Base-by-base conservation (phyloP, 2,888 invertebrate genomes). In the Poecilobothrus nobilitatus region DNA sequence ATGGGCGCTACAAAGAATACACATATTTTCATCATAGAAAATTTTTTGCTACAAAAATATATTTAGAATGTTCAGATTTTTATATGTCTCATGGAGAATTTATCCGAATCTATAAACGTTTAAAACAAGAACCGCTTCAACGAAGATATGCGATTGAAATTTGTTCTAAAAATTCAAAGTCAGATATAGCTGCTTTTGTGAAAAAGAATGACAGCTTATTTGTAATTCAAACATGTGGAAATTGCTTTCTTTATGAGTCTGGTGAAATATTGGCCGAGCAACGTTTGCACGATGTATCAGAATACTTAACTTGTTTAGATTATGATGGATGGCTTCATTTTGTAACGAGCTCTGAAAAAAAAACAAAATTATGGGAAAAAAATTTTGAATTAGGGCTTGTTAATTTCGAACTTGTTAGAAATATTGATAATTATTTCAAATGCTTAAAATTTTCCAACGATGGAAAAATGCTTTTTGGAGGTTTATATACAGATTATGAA, bases 1-100 rank as follows among this genome's bases (percentile, higher is more conserved):
- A 78, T 66, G 87, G 86, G 2, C 78, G 78, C 66, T 88, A 85
- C 73, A 75, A 78, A 18, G 84, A 84, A 71, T 79, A 78, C 41
- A 76, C 80, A 18, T 78, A 84, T 63, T 81, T 84, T 68, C 81
- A 81, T 65, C 81, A 83, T 66, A 76, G 76, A 7, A 77, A 77
- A 64, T 85, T 83, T 76, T 81, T 82, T 71, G 82, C 86, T 75
- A 85, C 87, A 63, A 85, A 85, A 81, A 73, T 88, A 10, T 79
- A 82, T 66, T 74, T 88, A 53, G 84, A 84, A 10, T 78, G 78
- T 0, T 79, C 85, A 22, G 75, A 75, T 41, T 73, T 88, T 0
- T 88, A 86, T 83, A 81, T 86, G 71, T 84, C 86, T 65, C 81
- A 84, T 73, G 84, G 84, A 6, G 74, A 75, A 27, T 79, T 77